Evolutionary conservation across 2,797 vertebrate species (phyloP).

Genomic region (Brotula barbata): DNA sequence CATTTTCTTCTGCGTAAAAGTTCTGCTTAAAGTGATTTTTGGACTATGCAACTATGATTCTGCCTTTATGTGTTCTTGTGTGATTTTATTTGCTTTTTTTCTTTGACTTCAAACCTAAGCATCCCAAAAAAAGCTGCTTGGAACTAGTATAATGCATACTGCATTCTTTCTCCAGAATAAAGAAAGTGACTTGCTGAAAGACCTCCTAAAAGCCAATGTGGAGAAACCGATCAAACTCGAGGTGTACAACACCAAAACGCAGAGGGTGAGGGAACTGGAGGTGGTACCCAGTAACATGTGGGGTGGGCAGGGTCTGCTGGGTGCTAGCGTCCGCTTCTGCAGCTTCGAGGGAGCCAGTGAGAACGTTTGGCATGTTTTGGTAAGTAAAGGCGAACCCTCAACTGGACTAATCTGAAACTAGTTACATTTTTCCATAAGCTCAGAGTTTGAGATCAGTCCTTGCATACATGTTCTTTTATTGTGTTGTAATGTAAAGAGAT

Average conservation of each 20-base stretch:
- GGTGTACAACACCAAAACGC: conserved; percentile 91
- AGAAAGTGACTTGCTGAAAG: conserved; percentile 89
- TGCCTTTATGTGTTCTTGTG: too few species aligned
- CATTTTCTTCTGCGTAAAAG: too few species aligned
- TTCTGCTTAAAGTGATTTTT: too few species aligned
- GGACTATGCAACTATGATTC: too few species aligned
- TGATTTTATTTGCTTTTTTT: too few species aligned
- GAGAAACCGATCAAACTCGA: conserved; percentile 93
- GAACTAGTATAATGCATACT: not conserved
- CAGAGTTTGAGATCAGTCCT: not conserved
- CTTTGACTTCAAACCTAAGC: too few species aligned
- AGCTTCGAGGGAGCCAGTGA: conserved; percentile 93
- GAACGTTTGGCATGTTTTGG: conserved; percentile 94
- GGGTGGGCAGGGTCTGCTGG: conserved; percentile 95
- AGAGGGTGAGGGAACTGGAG: conserved; percentile 89
- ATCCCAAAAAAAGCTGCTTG: not conserved
- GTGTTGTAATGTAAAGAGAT: not conserved
- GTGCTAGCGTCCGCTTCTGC: conserved; percentile 94
- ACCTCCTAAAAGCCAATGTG: conserved; percentile 91
- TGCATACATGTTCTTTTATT: not conserved
- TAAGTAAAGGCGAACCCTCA: conserved; percentile 65
- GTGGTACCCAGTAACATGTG: conserved; percentile 96
- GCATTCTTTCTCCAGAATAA: conserved; percentile 81
- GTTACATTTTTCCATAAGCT: not conserved
- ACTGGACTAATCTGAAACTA: not conserved